Base-by-base conservation (phyloP, 2,797 vertebrate species). In the Poecile montanus region DNA sequence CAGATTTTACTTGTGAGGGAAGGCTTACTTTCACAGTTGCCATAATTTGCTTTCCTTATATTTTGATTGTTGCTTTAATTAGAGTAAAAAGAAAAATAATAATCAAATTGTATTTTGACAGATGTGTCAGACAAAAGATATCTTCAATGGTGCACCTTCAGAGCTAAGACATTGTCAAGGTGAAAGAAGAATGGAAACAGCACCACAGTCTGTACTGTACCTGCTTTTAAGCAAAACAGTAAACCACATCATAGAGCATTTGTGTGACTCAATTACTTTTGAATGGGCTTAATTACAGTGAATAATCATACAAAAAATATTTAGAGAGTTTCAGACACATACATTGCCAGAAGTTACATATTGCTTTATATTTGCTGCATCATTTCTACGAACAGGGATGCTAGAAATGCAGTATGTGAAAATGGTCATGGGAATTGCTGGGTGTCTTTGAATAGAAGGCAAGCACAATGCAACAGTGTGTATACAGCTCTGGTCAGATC, bases 381-480 rank as follows among this genome's bases (percentile, higher is more conserved):
- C 15, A 29, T 70, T 84, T 87, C 58, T 89, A 14, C 36, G 16
- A 54, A 15, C 16, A 44, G 5, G 11, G 30, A n/a, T 48, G 32
- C 11, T 70, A 42, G 26, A 83, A 92, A 82, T 62, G 7, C 17
- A 53, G 32, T 29, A 50, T 60, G 32, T 51, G 30, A 74, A 88
- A 92, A 74, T 14, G 13, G 26, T 47, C n/a, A 36, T 9, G 11
- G 8, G 30, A 32, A 47, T n/a, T 83, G 48, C 20, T 72, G 22
- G 12, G 44, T 32, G 7, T 8, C 3, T 62, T 79, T 66, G 19
- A 11, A 66, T 6, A 56, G 48, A 73, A 63, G 21, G 19, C 34
- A 75, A 88, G 8, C 15, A 54, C 0, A 0, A 36, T n/a, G 10
- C 25, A 53, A 42, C 2, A 13, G 8, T 13, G 30, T 34, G 3